Base-by-base conservation (phyloP, 2,113 vertebrate genomes). In the Cynopterus brachyotis region DNA sequence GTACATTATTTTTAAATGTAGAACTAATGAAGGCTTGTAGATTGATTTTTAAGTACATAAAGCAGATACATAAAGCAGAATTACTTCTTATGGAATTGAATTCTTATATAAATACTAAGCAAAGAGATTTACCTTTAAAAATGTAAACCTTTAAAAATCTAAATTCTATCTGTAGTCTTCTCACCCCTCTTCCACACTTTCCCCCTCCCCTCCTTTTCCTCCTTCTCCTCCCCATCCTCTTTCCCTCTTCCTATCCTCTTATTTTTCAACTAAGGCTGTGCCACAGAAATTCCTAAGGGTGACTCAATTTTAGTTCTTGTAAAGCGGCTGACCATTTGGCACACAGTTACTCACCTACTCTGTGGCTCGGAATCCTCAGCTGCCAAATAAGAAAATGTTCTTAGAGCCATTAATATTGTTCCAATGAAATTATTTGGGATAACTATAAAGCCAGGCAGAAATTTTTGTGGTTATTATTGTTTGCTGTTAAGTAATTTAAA, bases 1-100 rank as follows among this genome's bases (percentile, higher is more conserved):
- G 3, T n/a, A 4, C 5, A 42, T 89, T 76, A 59, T 91, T 93
- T 93, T 89, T 79, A 24, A 89, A 50, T 17, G 84, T 76, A 92
- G 9, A 37, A 87, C 42, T 81, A 76, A 57, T 66, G 28, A 80
- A 69, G 8, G 0, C 19, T 79, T 80, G 20, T 64, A 92, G 80
- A 45, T 75, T 92, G 42, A 73, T 87, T 92, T 91, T 84, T 88
- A 81, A 64, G 55, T 78, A 37, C 9, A 67, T n/a, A 67, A 94
- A 75, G 28, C 32, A 93, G 10, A 5, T 69, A 73, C 24, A 66
- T 70, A 72, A 93, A 91, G 15, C 30, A 89, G 42, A 89, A 88
- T 92, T 73, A 28, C 60, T 91, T 84, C 20, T 85, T 62, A 62
- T 30, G 28, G 22, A 30, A 62, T 62, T 62, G 22, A 62, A 62